Conservation (phyloP, 2,113 vertebrate genomes). For the Chamaetylas fuelleborni region DNA sequence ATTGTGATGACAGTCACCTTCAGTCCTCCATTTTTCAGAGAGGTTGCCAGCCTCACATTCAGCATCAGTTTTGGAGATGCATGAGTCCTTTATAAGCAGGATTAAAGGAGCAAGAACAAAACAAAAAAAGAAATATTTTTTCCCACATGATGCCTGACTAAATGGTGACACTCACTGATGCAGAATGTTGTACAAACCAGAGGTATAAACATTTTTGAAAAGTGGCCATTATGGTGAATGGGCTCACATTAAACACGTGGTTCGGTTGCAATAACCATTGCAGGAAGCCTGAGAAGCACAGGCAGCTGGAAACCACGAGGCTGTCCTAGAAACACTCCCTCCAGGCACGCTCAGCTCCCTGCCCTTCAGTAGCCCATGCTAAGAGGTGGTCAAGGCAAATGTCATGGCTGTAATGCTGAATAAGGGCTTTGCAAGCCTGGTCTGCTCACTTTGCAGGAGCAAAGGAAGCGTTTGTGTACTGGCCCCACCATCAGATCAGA, state of each 20-base stretch:
- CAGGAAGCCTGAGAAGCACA: not conserved
- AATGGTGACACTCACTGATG: not conserved
- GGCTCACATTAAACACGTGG: not conserved
- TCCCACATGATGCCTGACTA: not conserved
- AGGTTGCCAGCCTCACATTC: not conserved
- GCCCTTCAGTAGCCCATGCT: not conserved
- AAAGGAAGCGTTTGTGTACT: fast-evolving
- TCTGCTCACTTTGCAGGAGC: not conserved
- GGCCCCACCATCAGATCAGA: not conserved
- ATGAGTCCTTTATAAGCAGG: not conserved
- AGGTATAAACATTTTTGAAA: not conserved
- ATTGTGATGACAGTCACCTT: not conserved
- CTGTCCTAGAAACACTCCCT: not conserved
- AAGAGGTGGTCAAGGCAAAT: not conserved
- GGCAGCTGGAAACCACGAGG: not conserved
- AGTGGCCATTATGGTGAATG: not conserved
- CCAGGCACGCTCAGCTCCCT: not conserved
- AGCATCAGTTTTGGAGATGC: not conserved
- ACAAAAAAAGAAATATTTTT: not conserved
- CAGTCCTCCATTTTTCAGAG: not conserved
- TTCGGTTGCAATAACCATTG: not conserved
- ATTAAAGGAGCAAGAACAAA: not conserved
- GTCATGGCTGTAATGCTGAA: fast-evolving
- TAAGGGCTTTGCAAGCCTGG: not conserved
- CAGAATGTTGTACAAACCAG: not conserved